These are phyloP conservation scores for Paracentrotus lividus DNA, from an alignment of 53 echinoderm and acorn worm genomes.

Conservation along the genomic window DNA sequence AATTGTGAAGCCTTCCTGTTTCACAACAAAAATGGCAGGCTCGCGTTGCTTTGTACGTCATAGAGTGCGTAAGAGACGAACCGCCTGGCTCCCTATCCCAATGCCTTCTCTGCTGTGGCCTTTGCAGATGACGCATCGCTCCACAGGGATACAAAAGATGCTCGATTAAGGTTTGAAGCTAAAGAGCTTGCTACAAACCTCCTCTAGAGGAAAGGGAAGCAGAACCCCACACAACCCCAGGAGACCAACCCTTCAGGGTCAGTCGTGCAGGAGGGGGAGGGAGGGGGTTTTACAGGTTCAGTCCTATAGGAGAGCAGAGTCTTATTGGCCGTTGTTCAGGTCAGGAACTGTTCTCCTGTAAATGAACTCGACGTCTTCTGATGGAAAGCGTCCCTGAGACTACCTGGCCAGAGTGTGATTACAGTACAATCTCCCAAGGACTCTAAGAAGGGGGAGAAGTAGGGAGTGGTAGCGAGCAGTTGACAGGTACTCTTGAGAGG, in stretches of 20 bases:
- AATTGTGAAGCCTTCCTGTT: constrained; percentile 75
- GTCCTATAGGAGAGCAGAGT: not conserved
- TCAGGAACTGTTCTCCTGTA: constrained; percentile 56
- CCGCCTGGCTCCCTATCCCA: constrained; percentile 67
- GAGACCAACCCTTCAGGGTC: constrained; percentile 58
- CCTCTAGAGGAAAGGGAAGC: constrained; percentile 70
- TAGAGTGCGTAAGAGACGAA: constrained; percentile 68
- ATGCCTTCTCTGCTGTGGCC: constrained; percentile 59
- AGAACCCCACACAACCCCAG: constrained; percentile 54
- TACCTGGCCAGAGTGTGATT: constrained; percentile 58
- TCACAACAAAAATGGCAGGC: constrained; percentile 72
- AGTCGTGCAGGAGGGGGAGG: constrained; percentile 46
- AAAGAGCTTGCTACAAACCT: constrained; percentile 24
- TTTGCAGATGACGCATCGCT: constrained; percentile 58
- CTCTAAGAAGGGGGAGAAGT: constrained; percentile 20
- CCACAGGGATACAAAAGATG: constrained; percentile 65
- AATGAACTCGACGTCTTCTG: constrained; percentile 65
- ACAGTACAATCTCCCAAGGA: constrained; percentile 48
- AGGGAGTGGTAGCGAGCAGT: constrained; percentile 66
- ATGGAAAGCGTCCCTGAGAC: constrained; percentile 61
- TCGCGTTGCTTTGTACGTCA: constrained; percentile 66
- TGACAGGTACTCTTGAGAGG: constrained; percentile 62
- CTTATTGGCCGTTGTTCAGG: constrained; percentile 61
- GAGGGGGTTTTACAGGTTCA: constrained; percentile 11
- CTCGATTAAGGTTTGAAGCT: constrained; percentile 56